Conservation (phyloP, 35 echinoderm and acorn worm species). For the Ophiothrix spiculata region DNA sequence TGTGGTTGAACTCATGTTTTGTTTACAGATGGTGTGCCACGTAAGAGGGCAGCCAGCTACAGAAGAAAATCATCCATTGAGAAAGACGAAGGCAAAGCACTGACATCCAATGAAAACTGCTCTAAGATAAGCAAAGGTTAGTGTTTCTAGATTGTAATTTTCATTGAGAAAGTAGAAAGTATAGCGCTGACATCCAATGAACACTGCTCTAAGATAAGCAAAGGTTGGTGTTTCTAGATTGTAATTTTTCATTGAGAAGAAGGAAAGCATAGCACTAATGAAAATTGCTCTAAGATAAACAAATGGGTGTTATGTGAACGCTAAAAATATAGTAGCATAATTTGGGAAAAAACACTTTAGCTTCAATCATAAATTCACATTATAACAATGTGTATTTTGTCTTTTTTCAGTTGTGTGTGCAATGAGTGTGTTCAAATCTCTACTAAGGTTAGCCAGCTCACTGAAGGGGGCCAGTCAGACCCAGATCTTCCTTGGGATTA, state of each 20-base stretch:
- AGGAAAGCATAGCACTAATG: neutral
- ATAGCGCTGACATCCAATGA: no score
- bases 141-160: no score
- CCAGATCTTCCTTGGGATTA: conserved; percentile 22
- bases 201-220: no score
- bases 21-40: neutral
- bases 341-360: no score
- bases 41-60: neutral
- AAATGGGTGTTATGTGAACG: no score
- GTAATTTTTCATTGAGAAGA: no score
- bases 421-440: conserved; percentile 38
- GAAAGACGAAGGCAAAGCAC: neutral
- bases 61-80: neutral
- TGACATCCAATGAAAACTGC: neutral
- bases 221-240: no score
- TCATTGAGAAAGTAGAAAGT: no score
- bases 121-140: no score
- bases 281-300: neutral
- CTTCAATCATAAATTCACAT: no score
- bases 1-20: neutral
- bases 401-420: conserved; percentile 21
- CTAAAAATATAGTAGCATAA: no score
- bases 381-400: no score
- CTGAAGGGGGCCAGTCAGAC: conserved; percentile 1
- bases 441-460: conserved; percentile 6